Percentiles rank a stretch among this genome's conserved stretches.
phyloP scores from a whole-genome alignment of 2,113 vertebrate species.

The Platysteira castanea region DNA sequence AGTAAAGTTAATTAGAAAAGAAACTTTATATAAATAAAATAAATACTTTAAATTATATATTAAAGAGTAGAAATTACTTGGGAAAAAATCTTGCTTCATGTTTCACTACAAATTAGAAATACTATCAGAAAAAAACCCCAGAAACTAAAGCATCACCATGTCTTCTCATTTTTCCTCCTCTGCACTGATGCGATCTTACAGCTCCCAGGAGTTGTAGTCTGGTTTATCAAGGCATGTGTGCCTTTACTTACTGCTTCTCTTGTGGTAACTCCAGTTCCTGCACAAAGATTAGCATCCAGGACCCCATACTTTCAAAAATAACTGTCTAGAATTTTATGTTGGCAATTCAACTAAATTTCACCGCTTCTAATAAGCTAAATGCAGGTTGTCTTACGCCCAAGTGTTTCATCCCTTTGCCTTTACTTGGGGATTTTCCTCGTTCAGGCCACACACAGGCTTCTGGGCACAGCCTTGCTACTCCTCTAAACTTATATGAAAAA shows the following conservation, averaged over 20 bases:
- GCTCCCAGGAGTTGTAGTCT: neutral
- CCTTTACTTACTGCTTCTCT: neutral
- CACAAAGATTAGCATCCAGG: neutral
- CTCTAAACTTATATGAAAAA: neutral
- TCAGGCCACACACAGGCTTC: neutral
- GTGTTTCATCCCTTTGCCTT: neutral
- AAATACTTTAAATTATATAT: neutral
- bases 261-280: neutral
- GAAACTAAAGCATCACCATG: neutral
- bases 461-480: neutral
- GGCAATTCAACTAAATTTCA: neutral
- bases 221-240: neutral
- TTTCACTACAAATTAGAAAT: neutral
- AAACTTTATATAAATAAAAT: neutral
- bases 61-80: neutral
- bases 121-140: neutral
- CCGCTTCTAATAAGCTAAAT: neutral
- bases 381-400: neutral
- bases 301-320: neutral
- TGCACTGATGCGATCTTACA: neutral
- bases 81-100: neutral
- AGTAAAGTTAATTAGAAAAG: neutral
- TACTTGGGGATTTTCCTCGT: neutral
- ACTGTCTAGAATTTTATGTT: neutral
- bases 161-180: neutral